phyloP scores from a whole-genome alignment of 2,797 vertebrate genomes.

The Austrolebias charrua region DNA sequence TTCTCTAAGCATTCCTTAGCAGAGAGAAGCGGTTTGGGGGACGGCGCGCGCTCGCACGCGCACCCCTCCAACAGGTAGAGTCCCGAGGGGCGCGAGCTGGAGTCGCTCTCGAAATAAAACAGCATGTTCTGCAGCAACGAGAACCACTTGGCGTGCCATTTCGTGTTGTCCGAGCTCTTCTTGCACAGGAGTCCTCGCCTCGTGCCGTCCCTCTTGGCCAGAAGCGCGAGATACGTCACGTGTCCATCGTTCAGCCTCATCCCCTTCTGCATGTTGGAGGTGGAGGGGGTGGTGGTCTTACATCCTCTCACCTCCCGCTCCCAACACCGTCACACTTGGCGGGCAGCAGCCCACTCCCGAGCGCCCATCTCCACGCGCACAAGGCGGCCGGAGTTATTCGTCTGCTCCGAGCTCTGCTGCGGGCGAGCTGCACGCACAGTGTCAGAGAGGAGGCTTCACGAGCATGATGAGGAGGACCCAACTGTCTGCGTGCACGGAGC shows the following conservation, averaged over 20 bases:
- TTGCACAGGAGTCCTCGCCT: conserved; percentile 92
- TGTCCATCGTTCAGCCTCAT: conserved; percentile 96
- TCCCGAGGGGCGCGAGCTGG: conserved; percentile 92
- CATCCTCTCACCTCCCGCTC: conserved; percentile 48
- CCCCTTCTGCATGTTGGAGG: conserved; percentile 88
- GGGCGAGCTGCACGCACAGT: conserved; percentile 37
- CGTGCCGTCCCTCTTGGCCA: conserved; percentile 93
- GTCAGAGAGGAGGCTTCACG: conserved; percentile 30
- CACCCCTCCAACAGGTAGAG: conserved; percentile 97
- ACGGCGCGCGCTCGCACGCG: conserved; percentile 89
- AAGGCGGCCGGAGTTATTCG: conserved; percentile 4
- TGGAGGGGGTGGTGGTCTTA: conserved; percentile 60
- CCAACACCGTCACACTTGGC: conserved; percentile 59
- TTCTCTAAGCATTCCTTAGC: conserved; percentile 92
- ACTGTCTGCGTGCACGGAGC: conserved; percentile 45
- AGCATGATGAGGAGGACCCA: conserved; percentile 55
- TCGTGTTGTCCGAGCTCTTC: conserved; percentile 94
- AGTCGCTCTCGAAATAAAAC: conserved; percentile 97
- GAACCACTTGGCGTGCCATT: conserved; percentile 98
- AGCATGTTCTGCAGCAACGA: conserved; percentile 95
- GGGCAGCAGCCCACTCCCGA: conserved; percentile 58
- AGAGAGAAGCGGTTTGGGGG: conserved; percentile 87
- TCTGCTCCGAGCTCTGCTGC: conserved; percentile 32
- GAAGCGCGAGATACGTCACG: conserved; percentile 90
- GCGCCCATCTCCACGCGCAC: conserved; percentile 45